Evolutionary conservation across 2,888 invertebrate species (phyloP).

Genomic region (Xestoiulus laeticollis): DNA sequence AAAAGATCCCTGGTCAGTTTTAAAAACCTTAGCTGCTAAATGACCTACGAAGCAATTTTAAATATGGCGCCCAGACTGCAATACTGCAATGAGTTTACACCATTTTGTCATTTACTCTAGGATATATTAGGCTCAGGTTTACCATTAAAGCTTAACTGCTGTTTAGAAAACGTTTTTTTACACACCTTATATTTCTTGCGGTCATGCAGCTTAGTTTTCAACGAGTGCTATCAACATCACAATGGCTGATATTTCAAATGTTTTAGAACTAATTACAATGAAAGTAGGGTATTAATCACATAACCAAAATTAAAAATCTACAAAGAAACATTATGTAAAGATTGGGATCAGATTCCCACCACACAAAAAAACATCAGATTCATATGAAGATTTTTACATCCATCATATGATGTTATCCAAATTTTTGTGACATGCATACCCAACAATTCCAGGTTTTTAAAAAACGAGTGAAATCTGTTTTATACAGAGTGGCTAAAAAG

Average conservation of each 20-base stretch:
- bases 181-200: not conserved
- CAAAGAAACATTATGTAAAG: no score
- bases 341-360: no score
- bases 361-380: no score
- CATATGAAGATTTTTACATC: no score
- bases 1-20: slow-evolving; percentile 29
- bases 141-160: not conserved
- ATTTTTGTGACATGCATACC: no score
- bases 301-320: no score
- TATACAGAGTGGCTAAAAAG: no score
- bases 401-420: no score
- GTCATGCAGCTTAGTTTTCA: not conserved
- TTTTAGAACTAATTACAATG: no score
- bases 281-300: no score
- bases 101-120: not conserved
- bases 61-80: not conserved
- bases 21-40: slow-evolving; percentile 11
- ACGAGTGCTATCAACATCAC: not conserved
- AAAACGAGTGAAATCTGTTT: no score
- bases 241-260: not conserved
- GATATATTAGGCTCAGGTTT: not conserved
- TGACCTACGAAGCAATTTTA: not conserved
- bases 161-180: not conserved
- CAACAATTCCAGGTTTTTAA: no score
- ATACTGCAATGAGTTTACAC: not conserved